Evolutionary conservation across 1,140 invertebrate genomes (phyloP).

Genomic region (Zaprionus africanus): DNA sequence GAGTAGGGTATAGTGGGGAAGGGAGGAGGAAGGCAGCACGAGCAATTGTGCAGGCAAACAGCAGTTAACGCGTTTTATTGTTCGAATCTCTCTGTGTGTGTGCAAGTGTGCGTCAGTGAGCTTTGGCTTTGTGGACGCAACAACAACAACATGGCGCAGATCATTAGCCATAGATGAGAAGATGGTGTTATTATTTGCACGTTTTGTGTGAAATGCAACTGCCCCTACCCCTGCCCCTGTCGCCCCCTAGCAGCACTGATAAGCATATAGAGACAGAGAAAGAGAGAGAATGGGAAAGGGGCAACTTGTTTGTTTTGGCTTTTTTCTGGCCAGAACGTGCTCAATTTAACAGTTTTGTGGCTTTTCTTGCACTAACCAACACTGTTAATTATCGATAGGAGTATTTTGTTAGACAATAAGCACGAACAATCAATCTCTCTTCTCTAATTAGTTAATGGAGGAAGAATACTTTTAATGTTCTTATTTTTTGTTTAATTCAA

Average conservation of each 20-base stretch:
- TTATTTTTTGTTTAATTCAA: too few relatives aligned
- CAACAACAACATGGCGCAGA: slow-evolving; percentile 59
- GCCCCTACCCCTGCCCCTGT: slow-evolving; percentile 20
- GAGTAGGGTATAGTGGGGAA: too few relatives aligned
- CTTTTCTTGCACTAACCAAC: background rate
- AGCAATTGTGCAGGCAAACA: slow-evolving; percentile 66
- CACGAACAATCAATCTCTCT: too few relatives aligned
- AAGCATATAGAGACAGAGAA: background rate
- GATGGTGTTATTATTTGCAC: slow-evolving; percentile 83
- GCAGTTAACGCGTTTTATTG: slow-evolving; percentile 82
- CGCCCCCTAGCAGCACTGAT: background rate
- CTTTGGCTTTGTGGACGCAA: slow-evolving; percentile 28
- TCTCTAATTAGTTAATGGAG: too few relatives aligned
- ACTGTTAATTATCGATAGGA: too few relatives aligned
- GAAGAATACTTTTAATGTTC: background rate
- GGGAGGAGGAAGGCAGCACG: too few relatives aligned
- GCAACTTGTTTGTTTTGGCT: background rate
- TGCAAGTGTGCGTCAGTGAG: slow-evolving; percentile 46
- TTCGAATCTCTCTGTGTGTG: slow-evolving; percentile 29
- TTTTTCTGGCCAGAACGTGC: background rate
- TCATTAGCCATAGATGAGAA: slow-evolving; percentile 65
- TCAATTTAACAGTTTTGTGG: background rate
- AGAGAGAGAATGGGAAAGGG: background rate
- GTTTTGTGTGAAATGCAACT: slow-evolving; percentile 74
- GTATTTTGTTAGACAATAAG: too few relatives aligned